Evolutionary conservation across 1,140 invertebrate species (phyloP).

Genomic region (Drosophila athabasca): DNA sequence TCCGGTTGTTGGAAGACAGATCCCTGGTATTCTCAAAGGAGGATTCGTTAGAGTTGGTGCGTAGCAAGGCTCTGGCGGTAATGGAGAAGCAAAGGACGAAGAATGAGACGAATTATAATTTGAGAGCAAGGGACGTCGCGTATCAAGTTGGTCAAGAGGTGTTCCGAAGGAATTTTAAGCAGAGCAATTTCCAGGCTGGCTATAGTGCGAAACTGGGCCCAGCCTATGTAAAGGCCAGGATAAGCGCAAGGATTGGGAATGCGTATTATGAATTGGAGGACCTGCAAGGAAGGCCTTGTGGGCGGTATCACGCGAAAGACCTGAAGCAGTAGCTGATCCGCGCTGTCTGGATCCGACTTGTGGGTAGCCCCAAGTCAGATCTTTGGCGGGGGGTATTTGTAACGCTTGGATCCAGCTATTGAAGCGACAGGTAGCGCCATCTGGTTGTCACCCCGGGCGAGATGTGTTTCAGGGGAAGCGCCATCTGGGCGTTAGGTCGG

Average conservation of each 20-base stretch:
- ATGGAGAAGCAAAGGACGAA: not conserved
- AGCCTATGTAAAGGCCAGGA: conserved; percentile 8
- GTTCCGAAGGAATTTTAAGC: conserved; percentile 8
- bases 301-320: not conserved
- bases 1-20: too few relatives aligned
- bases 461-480: too few relatives aligned
- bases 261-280: not conserved
- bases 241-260: conserved; percentile 4
- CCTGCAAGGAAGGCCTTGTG: not conserved
- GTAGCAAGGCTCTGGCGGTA: not conserved
- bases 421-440: too few relatives aligned
- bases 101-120: not conserved
- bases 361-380: too few relatives aligned
- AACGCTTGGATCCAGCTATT: too few relatives aligned
- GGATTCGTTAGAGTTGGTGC: conserved; percentile 9
- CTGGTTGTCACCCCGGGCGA: too few relatives aligned
- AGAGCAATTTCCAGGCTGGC: conserved; percentile 16
- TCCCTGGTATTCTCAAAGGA: too few relatives aligned
- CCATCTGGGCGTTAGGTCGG: too few relatives aligned
- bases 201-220: conserved; percentile 24
- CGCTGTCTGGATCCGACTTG: too few relatives aligned
- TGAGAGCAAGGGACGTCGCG: not conserved
- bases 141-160: conserved; percentile 19
- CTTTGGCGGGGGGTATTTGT: too few relatives aligned
- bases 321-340: not conserved